Conservation (phyloP, 2,888 invertebrate species). For the Podabrus alpinus region DNA sequence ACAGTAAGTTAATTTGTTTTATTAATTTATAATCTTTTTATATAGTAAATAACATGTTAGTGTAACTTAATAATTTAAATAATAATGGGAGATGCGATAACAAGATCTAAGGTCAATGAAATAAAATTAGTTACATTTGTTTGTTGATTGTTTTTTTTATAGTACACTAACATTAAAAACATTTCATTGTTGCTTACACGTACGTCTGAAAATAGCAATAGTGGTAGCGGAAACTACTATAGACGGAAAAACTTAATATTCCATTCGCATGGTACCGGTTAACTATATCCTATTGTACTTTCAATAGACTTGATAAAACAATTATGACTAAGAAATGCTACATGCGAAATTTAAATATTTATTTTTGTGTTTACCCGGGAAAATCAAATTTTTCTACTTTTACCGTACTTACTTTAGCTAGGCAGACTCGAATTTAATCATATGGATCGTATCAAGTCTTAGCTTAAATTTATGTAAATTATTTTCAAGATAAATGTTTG, state of each 20-base stretch:
- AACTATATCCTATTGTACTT: slow-evolving; percentile 20
- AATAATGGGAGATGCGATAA: not conserved
- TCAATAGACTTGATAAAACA: slow-evolving; percentile 10
- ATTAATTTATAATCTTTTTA: not conserved
- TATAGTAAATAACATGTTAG: not conserved
- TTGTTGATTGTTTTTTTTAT: not conserved
- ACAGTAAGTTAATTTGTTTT: slow-evolving; percentile 32
- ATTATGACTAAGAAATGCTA: slow-evolving; percentile 2
- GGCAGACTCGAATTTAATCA: not conserved
- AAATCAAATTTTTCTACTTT: too few species aligned
- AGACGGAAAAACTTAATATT: slow-evolving; percentile 15
- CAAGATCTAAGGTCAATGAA: slow-evolving; percentile 1
- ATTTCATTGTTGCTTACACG: slow-evolving; percentile 1
- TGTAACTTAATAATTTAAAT: slow-evolving; percentile 4
- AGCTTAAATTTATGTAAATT: not conserved
- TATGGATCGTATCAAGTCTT: not conserved
- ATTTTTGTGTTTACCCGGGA: not conserved
- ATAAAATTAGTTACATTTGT: not conserved
- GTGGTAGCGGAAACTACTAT: slow-evolving; percentile 8
- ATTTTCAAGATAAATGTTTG: not conserved
- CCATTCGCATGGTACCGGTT: slow-evolving; percentile 11
- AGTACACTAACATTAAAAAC: not conserved
- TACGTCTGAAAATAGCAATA: not conserved
- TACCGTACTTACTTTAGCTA: too few species aligned
- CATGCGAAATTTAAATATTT: slow-evolving; percentile 2